phyloP scores from a whole-genome alignment of 2,888 invertebrate species.

The Idaea straminata region DNA sequence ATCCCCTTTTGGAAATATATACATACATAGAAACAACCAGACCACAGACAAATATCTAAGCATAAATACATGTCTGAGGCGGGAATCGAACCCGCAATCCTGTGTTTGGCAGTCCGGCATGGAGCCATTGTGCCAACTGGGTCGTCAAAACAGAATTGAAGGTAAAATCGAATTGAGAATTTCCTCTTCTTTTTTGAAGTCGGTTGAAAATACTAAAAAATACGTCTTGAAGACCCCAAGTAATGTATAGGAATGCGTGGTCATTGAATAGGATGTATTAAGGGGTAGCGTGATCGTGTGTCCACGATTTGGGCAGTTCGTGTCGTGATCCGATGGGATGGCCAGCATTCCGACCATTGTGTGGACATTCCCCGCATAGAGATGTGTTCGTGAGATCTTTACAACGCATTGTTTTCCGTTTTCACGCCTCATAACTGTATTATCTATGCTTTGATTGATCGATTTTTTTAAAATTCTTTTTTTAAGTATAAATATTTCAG shows the following conservation, averaged over 20 bases:
- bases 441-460: neutral
- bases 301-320: slow-evolving; percentile 58
- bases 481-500: too few relatives aligned
- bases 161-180: too few relatives aligned
- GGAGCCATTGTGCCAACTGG: too few relatives aligned
- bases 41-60: too few relatives aligned
- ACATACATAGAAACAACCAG: too few relatives aligned
- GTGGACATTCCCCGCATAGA: slow-evolving; percentile 61
- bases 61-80: too few relatives aligned
- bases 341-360: slow-evolving; percentile 4
- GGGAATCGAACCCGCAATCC: too few relatives aligned
- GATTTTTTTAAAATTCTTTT: too few relatives aligned
- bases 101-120: too few relatives aligned
- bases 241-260: slow-evolving; percentile 25
- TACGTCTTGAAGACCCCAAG: neutral
- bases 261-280: slow-evolving; percentile 7
- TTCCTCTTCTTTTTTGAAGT: too few relatives aligned
- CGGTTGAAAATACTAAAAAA: neutral
- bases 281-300: slow-evolving; percentile 43
- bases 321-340: slow-evolving; percentile 36
- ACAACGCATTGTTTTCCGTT: slow-evolving; percentile 56
- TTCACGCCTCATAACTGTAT: slow-evolving; percentile 46
- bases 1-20: too few relatives aligned
- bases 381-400: slow-evolving; percentile 62
- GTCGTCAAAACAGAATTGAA: too few relatives aligned